Evolutionary conservation across 2,797 vertebrate species (phyloP).

Genomic region (Chromobotia macracanthus): DNA sequence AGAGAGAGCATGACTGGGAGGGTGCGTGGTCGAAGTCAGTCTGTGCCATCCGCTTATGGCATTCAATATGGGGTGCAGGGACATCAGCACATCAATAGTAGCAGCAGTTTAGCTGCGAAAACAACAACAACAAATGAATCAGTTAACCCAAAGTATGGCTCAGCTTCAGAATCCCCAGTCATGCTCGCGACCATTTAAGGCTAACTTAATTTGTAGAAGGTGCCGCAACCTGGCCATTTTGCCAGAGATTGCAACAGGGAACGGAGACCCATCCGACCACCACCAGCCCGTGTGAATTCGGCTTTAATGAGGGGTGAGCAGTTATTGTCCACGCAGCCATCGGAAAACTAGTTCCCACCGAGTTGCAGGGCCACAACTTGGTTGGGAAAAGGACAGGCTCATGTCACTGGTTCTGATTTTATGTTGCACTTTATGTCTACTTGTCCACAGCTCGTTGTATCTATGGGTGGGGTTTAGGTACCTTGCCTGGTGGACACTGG

Average conservation of each 20-base stretch:
- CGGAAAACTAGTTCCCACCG: slow-evolving; percentile 1
- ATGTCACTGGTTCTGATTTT: neutral
- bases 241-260: neutral
- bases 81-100: no score
- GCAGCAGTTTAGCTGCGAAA: no score
- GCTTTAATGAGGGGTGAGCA: neutral
- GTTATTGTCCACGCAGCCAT: neutral
- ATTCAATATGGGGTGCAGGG: no score
- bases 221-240: neutral
- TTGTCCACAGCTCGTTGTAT: no score
- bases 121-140: neutral
- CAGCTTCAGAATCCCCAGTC: neutral
- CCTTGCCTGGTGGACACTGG: no score
- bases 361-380: slow-evolving; percentile 8
- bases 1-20: no score
- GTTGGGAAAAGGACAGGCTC: neutral
- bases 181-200: neutral
- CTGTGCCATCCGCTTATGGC: neutral
- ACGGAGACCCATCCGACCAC: neutral
- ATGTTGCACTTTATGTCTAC: neutral
- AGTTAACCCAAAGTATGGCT: neutral
- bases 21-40: no score
- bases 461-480: no score
- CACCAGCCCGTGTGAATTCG: no score
- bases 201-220: neutral